Conservation (phyloP, 2,888 invertebrate genomes). For the Nemurella pictetii region DNA sequence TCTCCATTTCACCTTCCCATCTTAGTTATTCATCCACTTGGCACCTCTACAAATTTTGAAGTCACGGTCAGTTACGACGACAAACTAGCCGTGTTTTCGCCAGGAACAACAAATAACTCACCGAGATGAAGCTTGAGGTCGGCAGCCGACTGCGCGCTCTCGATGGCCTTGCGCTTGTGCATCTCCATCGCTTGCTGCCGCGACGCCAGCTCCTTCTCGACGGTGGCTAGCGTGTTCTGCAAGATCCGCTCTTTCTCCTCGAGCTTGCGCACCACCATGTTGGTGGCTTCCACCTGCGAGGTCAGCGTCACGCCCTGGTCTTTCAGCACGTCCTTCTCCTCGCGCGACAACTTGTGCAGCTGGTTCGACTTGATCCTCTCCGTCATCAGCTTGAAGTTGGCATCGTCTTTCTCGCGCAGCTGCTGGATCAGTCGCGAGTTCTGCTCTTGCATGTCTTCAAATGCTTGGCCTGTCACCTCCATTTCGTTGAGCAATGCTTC, state of each 20-base stretch:
- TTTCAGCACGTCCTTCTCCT: slow-evolving; percentile 91
- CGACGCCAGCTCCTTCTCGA: slow-evolving; percentile 90
- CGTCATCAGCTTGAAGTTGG: slow-evolving; percentile 98
- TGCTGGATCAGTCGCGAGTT: slow-evolving; percentile 94
- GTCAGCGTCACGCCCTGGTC: slow-evolving; percentile 83
- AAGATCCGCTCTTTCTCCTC: slow-evolving; percentile 95
- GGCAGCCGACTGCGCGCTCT: slow-evolving; percentile 95
- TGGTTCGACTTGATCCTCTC: slow-evolving; percentile 96
- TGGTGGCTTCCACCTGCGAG: slow-evolving; percentile 92
- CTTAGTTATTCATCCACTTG: too few relatives aligned
- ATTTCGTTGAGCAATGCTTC: slow-evolving; percentile 96
- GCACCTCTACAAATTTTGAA: too few relatives aligned
- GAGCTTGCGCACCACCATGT: slow-evolving; percentile 86
- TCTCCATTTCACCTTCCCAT: too few relatives aligned
- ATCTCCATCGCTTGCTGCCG: slow-evolving; percentile 97
- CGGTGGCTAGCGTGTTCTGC: slow-evolving; percentile 87
- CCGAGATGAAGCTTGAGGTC: slow-evolving; percentile 94
- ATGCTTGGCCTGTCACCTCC: slow-evolving; percentile 99
- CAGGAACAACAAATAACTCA: slow-evolving; percentile 48
- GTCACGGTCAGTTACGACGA: too few relatives aligned
- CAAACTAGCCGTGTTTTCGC: too few relatives aligned
- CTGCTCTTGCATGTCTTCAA: slow-evolving; percentile 99
- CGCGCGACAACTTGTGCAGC: slow-evolving; percentile 87
- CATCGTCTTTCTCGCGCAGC: slow-evolving; percentile 94
- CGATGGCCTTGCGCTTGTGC: slow-evolving; percentile 97